Evolutionary conservation across 2,797 vertebrate genomes (phyloP).

Genomic region (Neopelma chrysocephalum): DNA sequence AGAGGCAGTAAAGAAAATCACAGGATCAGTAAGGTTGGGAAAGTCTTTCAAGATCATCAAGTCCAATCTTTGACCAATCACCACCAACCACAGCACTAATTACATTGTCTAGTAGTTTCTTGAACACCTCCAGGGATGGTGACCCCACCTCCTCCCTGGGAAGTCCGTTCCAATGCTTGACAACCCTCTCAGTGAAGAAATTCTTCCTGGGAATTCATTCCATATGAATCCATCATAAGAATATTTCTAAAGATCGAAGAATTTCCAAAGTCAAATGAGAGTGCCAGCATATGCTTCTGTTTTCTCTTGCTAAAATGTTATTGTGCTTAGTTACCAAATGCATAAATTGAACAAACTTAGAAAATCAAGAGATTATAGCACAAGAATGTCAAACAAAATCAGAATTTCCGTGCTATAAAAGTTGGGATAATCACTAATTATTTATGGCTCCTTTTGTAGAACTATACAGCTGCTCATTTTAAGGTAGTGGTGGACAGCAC

Average conservation of each 20-base stretch:
- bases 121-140: too few relatives aligned
- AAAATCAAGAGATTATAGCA: neutral
- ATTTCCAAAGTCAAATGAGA: neutral
- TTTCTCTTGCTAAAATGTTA: neutral
- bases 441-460: neutral
- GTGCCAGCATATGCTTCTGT: neutral
- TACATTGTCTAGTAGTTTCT: fast-evolving
- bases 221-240: neutral
- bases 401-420: neutral
- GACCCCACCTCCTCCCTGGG: neutral
- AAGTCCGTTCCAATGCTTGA: neutral
- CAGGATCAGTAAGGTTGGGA: neutral
- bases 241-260: neutral
- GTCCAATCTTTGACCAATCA: neutral
- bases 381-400: neutral
- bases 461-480: neutral
- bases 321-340: neutral
- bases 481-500: neutral
- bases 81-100: neutral
- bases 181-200: neutral
- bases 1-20: neutral
- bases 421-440: neutral
- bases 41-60: neutral
- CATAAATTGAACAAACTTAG: neutral
- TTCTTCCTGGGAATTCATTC: neutral